Evolutionary conservation across 2,888 invertebrate genomes (phyloP), one percentile per base, ranked within the genome.

Genomic region (Andrena chrysosceles): DNA sequence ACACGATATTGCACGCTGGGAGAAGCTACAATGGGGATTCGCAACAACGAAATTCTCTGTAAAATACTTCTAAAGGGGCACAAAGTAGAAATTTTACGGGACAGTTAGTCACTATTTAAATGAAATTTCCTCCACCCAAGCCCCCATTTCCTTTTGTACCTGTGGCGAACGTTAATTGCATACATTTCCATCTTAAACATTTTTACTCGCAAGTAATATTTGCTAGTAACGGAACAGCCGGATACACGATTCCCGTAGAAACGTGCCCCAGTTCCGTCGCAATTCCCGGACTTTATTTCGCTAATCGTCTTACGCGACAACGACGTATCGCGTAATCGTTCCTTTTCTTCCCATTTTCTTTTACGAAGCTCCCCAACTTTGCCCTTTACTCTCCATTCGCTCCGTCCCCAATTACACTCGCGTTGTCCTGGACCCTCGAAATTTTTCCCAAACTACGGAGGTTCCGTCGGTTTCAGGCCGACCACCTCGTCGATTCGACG

Each of bases 111-210:
- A 23, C 62, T 31, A 56, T 63, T 71, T 71, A 62, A 69, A 76
- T 76, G 54, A 70, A 77, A 71, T 71, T 71, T 48, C 20, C 56
- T 26, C 60, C 59, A n/a, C 48, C 6, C 48, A 0, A 23, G 1
- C 49, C 31, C 35, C 64, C 1, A 29, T 42, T 31, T n/a, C 62
- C 31, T 52, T 66, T 49, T 10, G 62, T 5, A n/a, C 33, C 20
- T 13, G 23, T 4, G 13, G 77, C 48, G 48, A 64, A 77, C 64
- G 72, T 77, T 72, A 71, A 77, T 64, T 72, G 64, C 77, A 49
- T 72, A 31, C 48, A 77, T 77, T 59, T 77, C 48, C 72, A 76
- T 72, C 48, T 63, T 23, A 29, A 71, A n/a, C n/a, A 42, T 72
- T 77, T 59, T 13, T 56, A 20, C 56, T 2, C 13, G 48, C 23